These are phyloP conservation scores for Chirona hameri DNA, from an alignment of 2,888 invertebrate genomes.

Conservation along the genomic window DNA sequence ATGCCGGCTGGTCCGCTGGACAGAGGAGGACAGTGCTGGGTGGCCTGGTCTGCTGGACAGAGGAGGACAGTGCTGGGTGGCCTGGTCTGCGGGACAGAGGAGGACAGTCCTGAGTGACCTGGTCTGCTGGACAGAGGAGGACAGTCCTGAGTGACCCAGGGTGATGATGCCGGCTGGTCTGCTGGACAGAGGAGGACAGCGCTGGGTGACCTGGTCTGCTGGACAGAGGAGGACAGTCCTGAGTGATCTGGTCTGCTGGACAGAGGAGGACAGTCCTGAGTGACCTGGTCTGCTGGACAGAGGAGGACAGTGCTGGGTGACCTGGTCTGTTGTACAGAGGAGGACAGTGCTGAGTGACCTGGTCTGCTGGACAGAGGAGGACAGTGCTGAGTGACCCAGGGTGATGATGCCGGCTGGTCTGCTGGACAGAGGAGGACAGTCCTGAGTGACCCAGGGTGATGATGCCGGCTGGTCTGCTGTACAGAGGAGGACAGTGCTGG, in stretches of 20 bases:
- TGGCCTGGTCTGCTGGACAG: no score
- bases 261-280: neutral
- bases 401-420: no score
- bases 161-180: no score
- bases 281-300: neutral
- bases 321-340: neutral
- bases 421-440: neutral
- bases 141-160: no score
- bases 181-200: neutral
- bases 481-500: neutral
- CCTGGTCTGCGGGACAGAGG: slow-evolving; percentile 37
- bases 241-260: neutral
- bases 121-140: neutral
- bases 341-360: no score
- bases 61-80: no score
- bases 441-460: no score
- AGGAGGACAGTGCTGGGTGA: neutral
- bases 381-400: no score
- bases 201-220: neutral
- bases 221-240: neutral
- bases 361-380: neutral
- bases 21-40: neutral
- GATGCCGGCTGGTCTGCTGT: no score
- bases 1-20: slow-evolving; percentile 14
- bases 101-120: no score